Evolutionary conservation across 2,888 invertebrate genomes (phyloP), one percentile per base, ranked within the genome.

Genomic region (Drosophila picticornis): DNA sequence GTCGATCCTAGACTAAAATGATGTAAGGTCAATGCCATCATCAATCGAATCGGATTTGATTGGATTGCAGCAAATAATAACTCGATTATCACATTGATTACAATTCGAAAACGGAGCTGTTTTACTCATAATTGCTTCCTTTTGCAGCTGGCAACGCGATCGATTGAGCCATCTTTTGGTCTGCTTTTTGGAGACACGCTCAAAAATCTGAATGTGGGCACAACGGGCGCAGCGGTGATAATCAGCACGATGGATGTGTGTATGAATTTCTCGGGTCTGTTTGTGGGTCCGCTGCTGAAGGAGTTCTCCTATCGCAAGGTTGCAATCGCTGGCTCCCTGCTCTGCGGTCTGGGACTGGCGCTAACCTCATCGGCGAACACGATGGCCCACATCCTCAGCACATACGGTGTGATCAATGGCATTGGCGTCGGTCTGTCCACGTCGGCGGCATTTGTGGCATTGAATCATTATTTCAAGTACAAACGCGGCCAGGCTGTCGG

Each of bases 401-500:
- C 96, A 11, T 96, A 96, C 94, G 95, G 96, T 94, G 95, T 96
- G 93, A 94, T 96, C 84, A 96, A 96, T 93, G 96, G 96, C 84
- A 95, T 97, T 81, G 97, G 97, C 34, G 96, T 96, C 64, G 97
- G 97, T 13, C 94, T 97, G 38, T 96, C 96, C 0, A 95, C 96
- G 22, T 95, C 97, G 19, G 96, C 96, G 19, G 96, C 96, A 0
- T 96, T 97, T 92, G 96, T 97, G 13, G 96, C 97, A 0, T 93
- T 97, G 4, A 97, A 96, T 92, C 96, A 96, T 88, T 97, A 96
- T 91, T 97, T 97, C 91, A 94, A 95, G 22, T 95, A 96, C 91
- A 96, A 96, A 91, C 95, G 97, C 29, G 96, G 97, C 0, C 96
- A 96, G 91, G 97, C 97, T 0, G 96, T 97, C 10, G 97, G 97